phyloP scores from a whole-genome alignment of 2,797 vertebrate species.

The Myotis findleyi region DNA sequence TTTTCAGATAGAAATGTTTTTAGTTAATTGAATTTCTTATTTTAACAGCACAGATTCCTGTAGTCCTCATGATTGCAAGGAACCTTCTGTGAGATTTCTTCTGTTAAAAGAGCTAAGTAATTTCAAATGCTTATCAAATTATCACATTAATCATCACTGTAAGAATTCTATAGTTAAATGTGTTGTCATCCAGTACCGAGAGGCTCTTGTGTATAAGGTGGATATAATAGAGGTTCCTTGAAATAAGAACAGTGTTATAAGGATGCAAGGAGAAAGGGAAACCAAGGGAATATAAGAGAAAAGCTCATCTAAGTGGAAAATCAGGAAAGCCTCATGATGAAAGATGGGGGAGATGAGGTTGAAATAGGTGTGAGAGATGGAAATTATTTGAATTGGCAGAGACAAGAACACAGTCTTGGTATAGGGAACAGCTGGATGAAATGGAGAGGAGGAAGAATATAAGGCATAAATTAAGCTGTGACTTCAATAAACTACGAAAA shows the following conservation, averaged over 20 bases:
- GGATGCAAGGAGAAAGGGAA: background rate
- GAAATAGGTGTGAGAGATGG: background rate
- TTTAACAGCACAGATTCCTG: constrained; percentile 83
- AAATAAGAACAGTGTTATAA: constrained; percentile 4
- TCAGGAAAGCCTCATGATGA: background rate
- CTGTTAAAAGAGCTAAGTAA: constrained; percentile 72
- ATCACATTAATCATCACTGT: constrained; percentile 16
- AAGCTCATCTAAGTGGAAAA: background rate
- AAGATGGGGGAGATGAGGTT: background rate
- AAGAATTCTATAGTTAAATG: background rate
- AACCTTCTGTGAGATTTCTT: constrained; percentile 81
- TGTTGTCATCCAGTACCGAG: background rate
- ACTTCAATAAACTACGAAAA: background rate
- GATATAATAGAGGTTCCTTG: background rate
- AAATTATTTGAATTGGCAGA: constrained; percentile 30
- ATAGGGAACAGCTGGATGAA: background rate
- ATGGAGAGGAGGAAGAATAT: background rate
- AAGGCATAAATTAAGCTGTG: background rate
- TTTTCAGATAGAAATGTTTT: constrained; percentile 82
- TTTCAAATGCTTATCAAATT: constrained; percentile 69
- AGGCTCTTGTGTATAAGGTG: background rate
- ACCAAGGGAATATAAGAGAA: background rate
- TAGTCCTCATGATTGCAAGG: constrained; percentile 74
- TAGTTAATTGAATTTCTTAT: constrained; percentile 84
- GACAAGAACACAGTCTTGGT: background rate